Evolutionary conservation across 2,888 invertebrate genomes (phyloP), one percentile per base, ranked within the genome.

Genomic region (Plagodis pulveraria): DNA sequence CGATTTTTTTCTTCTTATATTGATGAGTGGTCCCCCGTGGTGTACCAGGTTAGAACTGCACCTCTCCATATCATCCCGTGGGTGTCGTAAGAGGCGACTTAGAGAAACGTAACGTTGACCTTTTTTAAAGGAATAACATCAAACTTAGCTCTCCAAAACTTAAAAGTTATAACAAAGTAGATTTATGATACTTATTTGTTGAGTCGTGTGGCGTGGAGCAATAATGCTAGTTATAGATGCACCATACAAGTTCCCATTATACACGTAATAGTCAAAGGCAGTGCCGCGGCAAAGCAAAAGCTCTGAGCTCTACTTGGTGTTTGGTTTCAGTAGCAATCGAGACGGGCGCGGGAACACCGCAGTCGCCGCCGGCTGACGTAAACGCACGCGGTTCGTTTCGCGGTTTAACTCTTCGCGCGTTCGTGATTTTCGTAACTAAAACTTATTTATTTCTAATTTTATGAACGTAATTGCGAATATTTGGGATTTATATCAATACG

Each of bases 311-410:
- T 50, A 22, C 40, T 65, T 65, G 65, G 60, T 62, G 22, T 40
- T 65, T 65, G 65, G 60, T 62, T 70, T 72, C 71, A 76, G 77
- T 77, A 62, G 69, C 69, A 52, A 70, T 64, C 72, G 75, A 73
- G 72, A 50, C 73, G 69, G 65, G 66, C 62, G 52, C 58, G 65
- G 67, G 65, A 67, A 67, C 69, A 67, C 71, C 66, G 61, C 56
- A 50, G 50, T 44, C 33, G 40, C 11, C 40, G 38, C 41, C 41
- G 42, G 51, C 53, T 22, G 54, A 65, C 69, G 66, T 43, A 53
- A 64, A 67, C 73, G 69, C 65, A 70, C 67, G 69, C 61, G 65
- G 58, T 64, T 55, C 56, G 66, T 67, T 71, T 63, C 70, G 68
- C 56, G 65, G 58, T 54, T 53, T 48, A n/a, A 12, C 44, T 36